Percentiles rank a stretch among this genome's conserved stretches.
phyloP scores from a whole-genome alignment of 1,140 invertebrate genomes.

The Melipona quadrifasciata region DNA sequence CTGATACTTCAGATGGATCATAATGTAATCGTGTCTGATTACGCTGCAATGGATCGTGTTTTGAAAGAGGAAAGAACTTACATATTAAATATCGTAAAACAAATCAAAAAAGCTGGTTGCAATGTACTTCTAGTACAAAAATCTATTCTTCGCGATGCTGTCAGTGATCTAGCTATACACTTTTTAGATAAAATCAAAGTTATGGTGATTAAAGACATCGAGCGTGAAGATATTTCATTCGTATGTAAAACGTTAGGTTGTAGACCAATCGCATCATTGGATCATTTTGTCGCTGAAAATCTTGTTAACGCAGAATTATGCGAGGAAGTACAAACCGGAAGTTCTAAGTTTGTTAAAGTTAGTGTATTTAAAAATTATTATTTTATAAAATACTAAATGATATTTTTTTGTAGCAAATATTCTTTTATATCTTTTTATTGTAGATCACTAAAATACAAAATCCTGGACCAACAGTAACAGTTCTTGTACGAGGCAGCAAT shows the following conservation, averaged over 20 bases:
- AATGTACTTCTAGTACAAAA: constrained; percentile 99
- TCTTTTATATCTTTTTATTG: constrained; percentile 23
- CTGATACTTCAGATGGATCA: constrained; percentile 94
- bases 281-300: constrained; percentile 97
- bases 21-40: constrained; percentile 98
- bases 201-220: constrained; percentile 99
- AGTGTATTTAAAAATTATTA: neutral
- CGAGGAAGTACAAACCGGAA: constrained; percentile 95
- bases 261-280: constrained; percentile 98
- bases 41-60: constrained; percentile 99
- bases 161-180: constrained; percentile 98
- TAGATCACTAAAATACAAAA: constrained; percentile 94
- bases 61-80: constrained; percentile 99
- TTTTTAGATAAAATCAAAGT: constrained; percentile 99
- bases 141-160: constrained; percentile 98
- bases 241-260: constrained; percentile 97
- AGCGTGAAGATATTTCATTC: constrained; percentile 98
- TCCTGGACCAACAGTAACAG: constrained; percentile 94
- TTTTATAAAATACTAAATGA: neutral
- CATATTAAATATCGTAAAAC: constrained; percentile 99
- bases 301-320: constrained; percentile 96
- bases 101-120: constrained; percentile 99
- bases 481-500: constrained; percentile 98
- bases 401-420: neutral
- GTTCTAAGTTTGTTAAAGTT: constrained; percentile 96